phyloP scores from a whole-genome alignment of 2,113 vertebrate species.

The Ranitomeya variabilis region DNA sequence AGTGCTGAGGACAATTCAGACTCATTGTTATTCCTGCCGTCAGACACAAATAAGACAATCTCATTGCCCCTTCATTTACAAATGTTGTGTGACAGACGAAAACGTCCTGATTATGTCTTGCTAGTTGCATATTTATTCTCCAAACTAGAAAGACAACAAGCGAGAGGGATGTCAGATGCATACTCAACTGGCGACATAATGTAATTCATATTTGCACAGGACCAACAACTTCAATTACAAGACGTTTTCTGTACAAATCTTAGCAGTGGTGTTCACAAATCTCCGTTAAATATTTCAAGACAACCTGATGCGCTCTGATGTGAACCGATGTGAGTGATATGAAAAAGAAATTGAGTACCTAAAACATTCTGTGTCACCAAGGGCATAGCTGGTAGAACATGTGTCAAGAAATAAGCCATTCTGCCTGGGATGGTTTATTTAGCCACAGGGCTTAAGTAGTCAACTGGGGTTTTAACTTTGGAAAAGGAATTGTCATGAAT shows the following conservation, averaged over 20 bases:
- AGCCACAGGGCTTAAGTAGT: background rate
- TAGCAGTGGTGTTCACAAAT: background rate
- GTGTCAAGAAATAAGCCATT: background rate
- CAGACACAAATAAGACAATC: constrained; percentile 12
- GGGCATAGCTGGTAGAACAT: too few species aligned
- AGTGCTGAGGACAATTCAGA: background rate
- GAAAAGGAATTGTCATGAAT: background rate
- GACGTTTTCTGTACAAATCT: background rate
- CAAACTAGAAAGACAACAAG: constrained; percentile 19
- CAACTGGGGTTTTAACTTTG: background rate
- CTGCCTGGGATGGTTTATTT: background rate
- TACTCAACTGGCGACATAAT: background rate
- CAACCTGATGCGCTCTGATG: background rate
- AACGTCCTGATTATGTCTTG: constrained; percentile 11
- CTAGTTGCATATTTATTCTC: constrained; percentile 11
- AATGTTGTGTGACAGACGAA: constrained; percentile 18
- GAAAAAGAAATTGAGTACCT: too few species aligned
- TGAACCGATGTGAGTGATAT: background rate
- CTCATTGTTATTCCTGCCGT: constrained; percentile 20
- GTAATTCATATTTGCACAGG: background rate
- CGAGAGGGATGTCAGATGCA: background rate
- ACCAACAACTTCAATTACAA: background rate
- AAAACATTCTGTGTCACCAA: too few species aligned
- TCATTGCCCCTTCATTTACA: constrained; percentile 21
- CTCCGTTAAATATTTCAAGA: background rate